phyloP scores from a whole-genome alignment of 2,888 invertebrate genomes.

The Scaptodrosophila latifasciaeformis region DNA sequence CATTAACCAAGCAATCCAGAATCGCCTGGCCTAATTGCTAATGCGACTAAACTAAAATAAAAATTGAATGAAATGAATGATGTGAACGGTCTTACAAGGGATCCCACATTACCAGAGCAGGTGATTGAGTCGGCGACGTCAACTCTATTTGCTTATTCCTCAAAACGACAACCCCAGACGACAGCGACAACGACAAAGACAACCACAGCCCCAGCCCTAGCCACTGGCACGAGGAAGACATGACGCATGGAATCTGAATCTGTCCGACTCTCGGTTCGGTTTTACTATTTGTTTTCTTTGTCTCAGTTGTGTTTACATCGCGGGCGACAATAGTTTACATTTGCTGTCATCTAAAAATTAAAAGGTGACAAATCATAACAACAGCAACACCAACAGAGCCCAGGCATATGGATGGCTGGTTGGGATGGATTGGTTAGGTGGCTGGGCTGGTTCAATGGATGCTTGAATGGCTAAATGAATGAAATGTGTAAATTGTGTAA shows the following conservation, averaged over 20 bases:
- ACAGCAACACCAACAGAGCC: too few relatives aligned
- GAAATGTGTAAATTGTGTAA: too few relatives aligned
- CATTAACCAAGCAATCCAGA: neutral
- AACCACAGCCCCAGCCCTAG: too few relatives aligned
- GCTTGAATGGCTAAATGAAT: slow-evolving; percentile 8
- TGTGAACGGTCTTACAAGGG: neutral
- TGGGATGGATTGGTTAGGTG: too few relatives aligned
- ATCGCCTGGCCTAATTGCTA: neutral
- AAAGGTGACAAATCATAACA: slow-evolving; percentile 65
- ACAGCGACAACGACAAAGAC: too few relatives aligned
- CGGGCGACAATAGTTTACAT: slow-evolving; percentile 62
- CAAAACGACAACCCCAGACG: too few relatives aligned
- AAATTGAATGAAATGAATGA: neutral
- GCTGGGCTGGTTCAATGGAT: too few relatives aligned
- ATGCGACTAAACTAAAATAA: neutral
- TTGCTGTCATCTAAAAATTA: slow-evolving; percentile 63
- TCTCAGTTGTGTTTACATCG: slow-evolving; percentile 33
- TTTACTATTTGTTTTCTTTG: slow-evolving; percentile 5
- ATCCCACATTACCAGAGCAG: slow-evolving; percentile 22
- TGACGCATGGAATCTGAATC: slow-evolving; percentile 32
- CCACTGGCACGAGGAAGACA: slow-evolving; percentile 26
- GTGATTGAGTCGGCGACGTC: slow-evolving; percentile 27
- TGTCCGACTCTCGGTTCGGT: too few relatives aligned
- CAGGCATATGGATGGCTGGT: too few relatives aligned
- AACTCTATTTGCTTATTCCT: neutral